Conservation (phyloP, 2,888 invertebrate genomes). For the Galerucella nymphaeae region DNA sequence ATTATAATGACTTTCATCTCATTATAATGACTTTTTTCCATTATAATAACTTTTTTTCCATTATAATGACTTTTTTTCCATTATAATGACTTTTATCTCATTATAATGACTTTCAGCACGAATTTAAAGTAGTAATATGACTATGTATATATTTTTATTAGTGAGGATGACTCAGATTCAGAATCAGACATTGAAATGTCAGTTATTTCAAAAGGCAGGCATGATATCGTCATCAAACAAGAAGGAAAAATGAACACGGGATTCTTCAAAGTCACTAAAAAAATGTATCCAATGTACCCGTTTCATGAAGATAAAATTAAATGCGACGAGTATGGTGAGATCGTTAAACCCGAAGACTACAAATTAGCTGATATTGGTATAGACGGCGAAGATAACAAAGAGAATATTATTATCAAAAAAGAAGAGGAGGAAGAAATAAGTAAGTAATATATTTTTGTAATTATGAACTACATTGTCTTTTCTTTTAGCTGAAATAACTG, state of each 20-base stretch:
- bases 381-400: conserved; percentile 77
- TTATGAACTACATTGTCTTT: background rate
- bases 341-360: conserved; percentile 93
- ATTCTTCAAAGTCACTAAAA: conserved; percentile 89
- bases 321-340: conserved; percentile 95
- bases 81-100: no score
- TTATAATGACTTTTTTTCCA: no score
- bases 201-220: conserved; percentile 81
- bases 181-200: conserved; percentile 88
- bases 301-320: conserved; percentile 91
- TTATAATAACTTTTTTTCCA: no score
- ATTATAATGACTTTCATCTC: no score
- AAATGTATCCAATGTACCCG: conserved; percentile 97
- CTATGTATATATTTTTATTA: conserved; percentile 59
- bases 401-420: conserved; percentile 73
- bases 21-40: no score
- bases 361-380: conserved; percentile 79
- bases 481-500: conserved; percentile 67
- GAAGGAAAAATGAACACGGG: conserved; percentile 75
- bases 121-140: conserved; percentile 15
- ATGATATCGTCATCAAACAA: conserved; percentile 88
- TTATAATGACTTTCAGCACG: no score
- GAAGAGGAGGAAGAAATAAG: conserved; percentile 66
- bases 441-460: conserved; percentile 13
- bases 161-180: conserved; percentile 84